Percentiles rank a stretch among this genome's conserved stretches.
Evolutionary conservation across 2,113 vertebrate species (phyloP).

Genomic region (Anoplopoma fimbria): DNA sequence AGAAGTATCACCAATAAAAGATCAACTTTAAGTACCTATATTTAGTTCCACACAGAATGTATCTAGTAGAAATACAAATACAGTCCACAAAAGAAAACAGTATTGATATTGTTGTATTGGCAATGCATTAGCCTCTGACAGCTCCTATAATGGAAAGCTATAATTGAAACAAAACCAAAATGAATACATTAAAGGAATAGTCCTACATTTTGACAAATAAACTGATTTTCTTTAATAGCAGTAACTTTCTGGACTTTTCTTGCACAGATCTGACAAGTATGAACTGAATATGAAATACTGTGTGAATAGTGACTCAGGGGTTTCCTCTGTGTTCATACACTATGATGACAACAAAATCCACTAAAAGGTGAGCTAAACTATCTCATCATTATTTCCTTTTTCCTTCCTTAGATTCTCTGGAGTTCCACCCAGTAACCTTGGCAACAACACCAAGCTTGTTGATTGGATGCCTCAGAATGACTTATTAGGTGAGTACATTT

Average conservation of each 20-base stretch:
- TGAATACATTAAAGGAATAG: too few species aligned
- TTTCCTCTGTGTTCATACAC: background rate
- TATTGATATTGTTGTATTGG: too few species aligned
- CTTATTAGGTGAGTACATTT: constrained; percentile 89
- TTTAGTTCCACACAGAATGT: background rate
- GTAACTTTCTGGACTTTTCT: too few species aligned
- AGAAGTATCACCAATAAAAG: background rate
- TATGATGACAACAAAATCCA: background rate
- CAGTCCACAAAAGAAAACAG: background rate
- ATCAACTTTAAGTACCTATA: background rate
- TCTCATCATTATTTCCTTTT: constrained; percentile 1
- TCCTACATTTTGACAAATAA: too few species aligned
- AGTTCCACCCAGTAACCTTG: constrained; percentile 92
- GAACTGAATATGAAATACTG: background rate
- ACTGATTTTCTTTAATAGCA: too few species aligned
- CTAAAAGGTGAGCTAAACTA: background rate
- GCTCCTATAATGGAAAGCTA: too few species aligned
- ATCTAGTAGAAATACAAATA: background rate
- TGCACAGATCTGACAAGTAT: background rate
- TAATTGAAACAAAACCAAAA: too few species aligned
- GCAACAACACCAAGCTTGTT: constrained; percentile 97
- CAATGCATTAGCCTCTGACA: too few species aligned
- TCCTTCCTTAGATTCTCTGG: constrained; percentile 90
- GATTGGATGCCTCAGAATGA: constrained; percentile 99
- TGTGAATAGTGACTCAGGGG: background rate